phyloP scores from a whole-genome alignment of 2,113 vertebrate genomes.

The Columba livia region DNA sequence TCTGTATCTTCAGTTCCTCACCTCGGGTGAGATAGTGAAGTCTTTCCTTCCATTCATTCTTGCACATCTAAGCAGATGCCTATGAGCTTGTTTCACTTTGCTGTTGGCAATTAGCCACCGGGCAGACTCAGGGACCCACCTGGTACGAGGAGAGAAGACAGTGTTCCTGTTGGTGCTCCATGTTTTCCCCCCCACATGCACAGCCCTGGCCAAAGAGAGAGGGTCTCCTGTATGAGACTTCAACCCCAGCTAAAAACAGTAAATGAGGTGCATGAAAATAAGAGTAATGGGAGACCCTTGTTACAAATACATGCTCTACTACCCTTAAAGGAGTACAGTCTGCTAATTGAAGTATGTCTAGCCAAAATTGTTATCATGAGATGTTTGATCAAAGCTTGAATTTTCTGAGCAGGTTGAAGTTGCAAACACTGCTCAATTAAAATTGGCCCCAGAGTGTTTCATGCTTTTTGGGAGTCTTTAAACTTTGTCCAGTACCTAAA shows the following conservation, averaged over 20 bases:
- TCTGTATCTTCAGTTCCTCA: neutral
- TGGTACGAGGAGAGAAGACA: conserved; percentile 35
- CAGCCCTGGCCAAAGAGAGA: neutral
- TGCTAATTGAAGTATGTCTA: neutral
- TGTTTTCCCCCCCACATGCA: neutral
- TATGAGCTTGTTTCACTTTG: conserved; percentile 75
- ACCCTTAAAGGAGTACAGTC: neutral
- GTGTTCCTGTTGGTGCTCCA: neutral
- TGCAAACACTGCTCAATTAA: neutral
- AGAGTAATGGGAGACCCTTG: neutral
- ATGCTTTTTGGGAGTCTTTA: neutral
- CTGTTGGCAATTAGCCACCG: conserved; percentile 87
- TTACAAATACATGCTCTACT: neutral
- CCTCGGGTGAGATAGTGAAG: conserved; percentile 33
- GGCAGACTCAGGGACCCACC: conserved; percentile 93
- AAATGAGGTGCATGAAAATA: neutral
- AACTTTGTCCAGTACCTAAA: neutral
- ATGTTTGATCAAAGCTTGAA: neutral
- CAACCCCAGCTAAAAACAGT: neutral
- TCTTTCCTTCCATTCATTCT: conserved; percentile 75
- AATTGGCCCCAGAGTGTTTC: neutral
- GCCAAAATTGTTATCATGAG: neutral
- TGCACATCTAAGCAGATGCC: conserved; percentile 82
- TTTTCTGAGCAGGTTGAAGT: neutral
- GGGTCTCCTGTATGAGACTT: neutral